phyloP scores from a whole-genome alignment of 2,113 vertebrate species.

The Notiomystis cincta region DNA sequence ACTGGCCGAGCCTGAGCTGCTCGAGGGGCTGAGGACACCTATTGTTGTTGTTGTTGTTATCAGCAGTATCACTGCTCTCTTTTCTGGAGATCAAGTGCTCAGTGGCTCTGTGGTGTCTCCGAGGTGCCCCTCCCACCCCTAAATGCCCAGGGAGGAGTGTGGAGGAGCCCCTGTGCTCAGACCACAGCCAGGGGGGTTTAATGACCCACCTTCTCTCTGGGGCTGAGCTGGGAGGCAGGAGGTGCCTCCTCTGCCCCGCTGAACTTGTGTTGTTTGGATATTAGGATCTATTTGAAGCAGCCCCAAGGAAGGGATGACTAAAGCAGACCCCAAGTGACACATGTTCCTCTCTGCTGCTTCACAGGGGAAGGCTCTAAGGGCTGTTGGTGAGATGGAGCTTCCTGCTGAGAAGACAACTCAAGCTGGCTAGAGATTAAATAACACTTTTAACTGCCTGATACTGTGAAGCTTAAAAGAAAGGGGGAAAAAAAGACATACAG shows the following conservation, averaged over 20 bases:
- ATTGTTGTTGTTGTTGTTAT: background rate
- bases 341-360: background rate
- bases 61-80: background rate
- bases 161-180: background rate
- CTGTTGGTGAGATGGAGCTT: background rate
- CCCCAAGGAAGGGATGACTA: background rate
- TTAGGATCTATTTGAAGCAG: background rate
- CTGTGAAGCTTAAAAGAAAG: background rate
- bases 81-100: background rate
- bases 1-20: background rate
- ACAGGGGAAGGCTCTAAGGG: background rate
- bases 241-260: background rate
- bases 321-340: background rate
- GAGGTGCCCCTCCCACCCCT: background rate
- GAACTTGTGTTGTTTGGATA: background rate
- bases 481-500: background rate
- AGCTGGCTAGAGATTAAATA: conserved; percentile 44
- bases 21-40: background rate
- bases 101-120: background rate
- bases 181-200: background rate
- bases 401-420: background rate
- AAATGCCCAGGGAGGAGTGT: background rate
- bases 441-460: conserved; percentile 9
- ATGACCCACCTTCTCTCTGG: fast-evolving
- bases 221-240: background rate